A percentile compares a stretch with the other conserved stretches of the same genome.
Conservation (phyloP, 2,888 invertebrate species). For the Cataglyphis rosenhaueri region DNA sequence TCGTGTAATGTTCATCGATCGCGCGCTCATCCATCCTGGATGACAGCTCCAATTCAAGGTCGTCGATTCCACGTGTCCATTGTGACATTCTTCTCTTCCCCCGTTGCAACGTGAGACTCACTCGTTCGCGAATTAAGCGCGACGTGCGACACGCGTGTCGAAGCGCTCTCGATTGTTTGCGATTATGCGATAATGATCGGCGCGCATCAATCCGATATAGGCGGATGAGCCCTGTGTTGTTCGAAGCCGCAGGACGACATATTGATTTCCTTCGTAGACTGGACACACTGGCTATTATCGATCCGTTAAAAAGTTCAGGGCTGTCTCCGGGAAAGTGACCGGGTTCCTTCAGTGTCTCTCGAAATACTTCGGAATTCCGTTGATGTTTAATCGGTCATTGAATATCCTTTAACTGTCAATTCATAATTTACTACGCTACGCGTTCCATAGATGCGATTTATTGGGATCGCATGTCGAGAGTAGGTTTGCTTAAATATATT, state of each 20-base stretch:
- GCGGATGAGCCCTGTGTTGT: constrained; percentile 63
- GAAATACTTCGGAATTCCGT: constrained; percentile 8
- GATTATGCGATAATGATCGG: constrained; percentile 56
- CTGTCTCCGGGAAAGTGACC: constrained; percentile 74
- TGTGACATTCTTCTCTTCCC: constrained; percentile 5
- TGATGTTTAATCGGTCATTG: constrained; percentile 19
- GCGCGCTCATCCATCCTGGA: constrained; percentile 45
- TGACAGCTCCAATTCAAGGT: constrained; percentile 47
- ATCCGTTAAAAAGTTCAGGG: constrained; percentile 83
- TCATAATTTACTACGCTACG: neutral
- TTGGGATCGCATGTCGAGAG: constrained; percentile 14
- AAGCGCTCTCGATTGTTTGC: constrained; percentile 45
- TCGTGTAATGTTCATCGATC: constrained; percentile 44
- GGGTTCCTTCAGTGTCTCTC: constrained; percentile 35
- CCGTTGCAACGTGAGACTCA: constrained; percentile 39
- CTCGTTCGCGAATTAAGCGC: constrained; percentile 27
- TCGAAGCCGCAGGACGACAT: constrained; percentile 81
- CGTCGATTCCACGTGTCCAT: constrained; percentile 38
- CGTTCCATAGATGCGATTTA: neutral
- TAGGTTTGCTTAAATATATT: neutral
- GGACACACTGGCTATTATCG: constrained; percentile 82
- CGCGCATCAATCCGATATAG: constrained; percentile 61
- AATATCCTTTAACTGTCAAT: neutral
- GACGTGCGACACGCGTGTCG: constrained; percentile 15
- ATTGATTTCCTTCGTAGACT: constrained; percentile 79